phyloP scores from a whole-genome alignment of 2,888 invertebrate species.

The Lasioglossum pauxillum region DNA sequence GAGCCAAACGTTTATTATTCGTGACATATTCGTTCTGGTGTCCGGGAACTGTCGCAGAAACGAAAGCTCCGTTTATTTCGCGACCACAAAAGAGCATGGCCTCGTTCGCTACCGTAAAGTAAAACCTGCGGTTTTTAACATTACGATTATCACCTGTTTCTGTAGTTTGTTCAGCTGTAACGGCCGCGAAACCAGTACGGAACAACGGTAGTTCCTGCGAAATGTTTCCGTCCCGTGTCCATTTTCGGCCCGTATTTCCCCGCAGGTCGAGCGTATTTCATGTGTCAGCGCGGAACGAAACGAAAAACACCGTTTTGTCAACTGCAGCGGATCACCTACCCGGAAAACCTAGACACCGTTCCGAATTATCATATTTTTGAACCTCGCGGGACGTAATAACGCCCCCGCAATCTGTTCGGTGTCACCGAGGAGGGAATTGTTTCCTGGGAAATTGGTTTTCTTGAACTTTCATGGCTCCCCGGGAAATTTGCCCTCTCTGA shows the following conservation, averaged over 20 bases:
- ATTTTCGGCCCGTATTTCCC: conserved; percentile 23
- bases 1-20: not conserved
- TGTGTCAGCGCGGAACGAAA: conserved; percentile 24
- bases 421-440: not conserved
- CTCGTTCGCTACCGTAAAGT: not conserved
- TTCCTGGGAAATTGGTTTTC: not conserved
- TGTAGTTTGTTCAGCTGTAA: not conserved
- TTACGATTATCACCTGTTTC: not conserved
- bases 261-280: conserved; percentile 26
- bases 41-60: not conserved
- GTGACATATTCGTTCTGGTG: not conserved
- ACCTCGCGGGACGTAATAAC: conserved; percentile 12
- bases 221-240: not conserved
- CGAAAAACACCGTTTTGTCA: conserved; percentile 39
- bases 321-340: not conserved
- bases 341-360: conserved; percentile 9
- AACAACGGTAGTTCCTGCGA: not conserved
- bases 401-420: not conserved
- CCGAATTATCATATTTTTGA: not conserved
- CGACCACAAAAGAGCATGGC: not conserved
- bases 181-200: not conserved
- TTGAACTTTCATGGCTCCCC: not conserved
- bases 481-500: not conserved
- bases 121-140: not conserved
- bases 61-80: not conserved